Percentiles rank a stretch among this genome's conserved stretches.
phyloP scores from a whole-genome alignment of 2,888 invertebrate species.

The Drosophila nigricruria region DNA sequence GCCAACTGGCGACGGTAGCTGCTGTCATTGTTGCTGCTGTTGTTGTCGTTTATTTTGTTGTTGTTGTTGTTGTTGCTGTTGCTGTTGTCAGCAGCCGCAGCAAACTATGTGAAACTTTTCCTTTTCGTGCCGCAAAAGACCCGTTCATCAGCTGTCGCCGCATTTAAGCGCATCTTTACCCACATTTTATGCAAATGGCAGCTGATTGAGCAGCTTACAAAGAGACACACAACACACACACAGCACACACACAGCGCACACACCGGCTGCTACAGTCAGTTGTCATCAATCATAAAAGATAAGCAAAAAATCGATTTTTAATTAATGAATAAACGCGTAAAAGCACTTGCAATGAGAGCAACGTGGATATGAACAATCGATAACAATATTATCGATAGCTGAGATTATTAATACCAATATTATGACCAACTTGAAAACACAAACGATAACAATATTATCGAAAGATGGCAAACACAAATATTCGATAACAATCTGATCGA shows the following conservation, averaged over 20 bases:
- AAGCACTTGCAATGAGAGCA: not conserved
- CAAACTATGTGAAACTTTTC: conserved; percentile 71
- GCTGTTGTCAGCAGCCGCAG: conserved; percentile 11
- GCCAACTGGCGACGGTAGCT: conserved; percentile 40
- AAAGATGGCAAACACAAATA: not conserved
- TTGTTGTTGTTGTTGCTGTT: not conserved
- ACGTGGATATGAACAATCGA: not conserved
- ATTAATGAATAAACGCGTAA: not conserved
- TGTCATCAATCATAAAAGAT: not conserved
- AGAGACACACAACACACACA: conserved; percentile 6
- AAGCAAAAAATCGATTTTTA: not conserved
- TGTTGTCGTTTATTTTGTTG: conserved; percentile 12
- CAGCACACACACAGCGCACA: not conserved
- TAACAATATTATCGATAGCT: not conserved
- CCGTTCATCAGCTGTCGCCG: conserved; percentile 60
- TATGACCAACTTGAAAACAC: too few relatives aligned
- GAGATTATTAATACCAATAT: too few relatives aligned
- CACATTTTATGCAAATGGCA: conserved; percentile 74
- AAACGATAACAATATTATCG: not conserved
- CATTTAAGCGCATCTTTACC: conserved; percentile 83
- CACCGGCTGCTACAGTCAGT: conserved; percentile 5
- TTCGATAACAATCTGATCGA: not conserved
- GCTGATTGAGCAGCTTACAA: conserved; percentile 46
- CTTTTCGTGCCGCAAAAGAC: conserved; percentile 61
- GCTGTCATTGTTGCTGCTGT: conserved; percentile 12